Evolutionary conservation across 2,113 vertebrate species (phyloP), one percentile per base, ranked within the genome.

Genomic region (Pyrgilauda ruficollis): DNA sequence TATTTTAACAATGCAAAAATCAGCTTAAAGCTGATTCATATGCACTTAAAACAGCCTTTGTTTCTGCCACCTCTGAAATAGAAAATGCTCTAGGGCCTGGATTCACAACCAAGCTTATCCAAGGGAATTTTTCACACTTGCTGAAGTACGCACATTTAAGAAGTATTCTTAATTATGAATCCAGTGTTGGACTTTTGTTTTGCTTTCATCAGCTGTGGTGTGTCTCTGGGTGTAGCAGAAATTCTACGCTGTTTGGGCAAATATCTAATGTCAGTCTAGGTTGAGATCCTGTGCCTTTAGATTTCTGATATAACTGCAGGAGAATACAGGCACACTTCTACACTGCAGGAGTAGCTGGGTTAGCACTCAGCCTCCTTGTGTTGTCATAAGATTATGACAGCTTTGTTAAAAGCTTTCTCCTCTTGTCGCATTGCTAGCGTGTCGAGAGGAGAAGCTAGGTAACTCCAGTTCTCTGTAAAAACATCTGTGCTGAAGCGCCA

Each of bases 1-100:
- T 92, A 58, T 89, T 88, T 93, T 87, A 91, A 87, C 78, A 95
- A 83, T 58, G 63, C 37, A 69, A 91, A 92, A 96, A 76, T 87
- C 53, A 91, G 20, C 46, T 87, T 93, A 83, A 85, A 93, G 30
- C 26, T 87, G 49, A 93, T 86, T 84, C 68, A 89, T 85, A 50
- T 58, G 33, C 90, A 93, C 77, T 85, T 97, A 83, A 89, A 96
- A 80, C 37, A 68, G 23, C 28, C 46, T 94, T 92, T 95, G 23
- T 91, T 96, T 95, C 81, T 89, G n/a, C 55, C 33, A 43, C 59
- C 24, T 66, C 70, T 82, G 35, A 84, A 76, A 37, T 4, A 75
- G 52, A 89, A 95, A 72, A 88, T 79, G 52, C 66, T 91, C 10
- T 73, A 50, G 75, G 75, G 78, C 24, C 61, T 95, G 33, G n/a